These are phyloP conservation scores for Eucera pruinosa DNA, from an alignment of 2,888 invertebrate species.

Conservation along the genomic window DNA sequence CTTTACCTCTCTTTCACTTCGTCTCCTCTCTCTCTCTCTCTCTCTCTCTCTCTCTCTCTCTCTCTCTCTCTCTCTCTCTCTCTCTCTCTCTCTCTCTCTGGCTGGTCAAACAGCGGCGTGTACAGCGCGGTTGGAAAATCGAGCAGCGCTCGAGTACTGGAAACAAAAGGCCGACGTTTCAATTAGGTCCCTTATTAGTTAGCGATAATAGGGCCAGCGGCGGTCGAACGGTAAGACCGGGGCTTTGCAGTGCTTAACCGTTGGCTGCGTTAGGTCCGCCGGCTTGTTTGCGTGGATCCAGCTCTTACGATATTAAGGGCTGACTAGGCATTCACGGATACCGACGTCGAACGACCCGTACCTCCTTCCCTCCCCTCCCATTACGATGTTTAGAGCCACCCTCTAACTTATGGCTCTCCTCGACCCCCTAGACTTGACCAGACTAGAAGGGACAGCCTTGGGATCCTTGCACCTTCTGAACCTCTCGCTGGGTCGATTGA, in stretches of 20 bases:
- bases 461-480: conserved; percentile 59
- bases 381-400: conserved; percentile 61
- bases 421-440: conserved; percentile 23
- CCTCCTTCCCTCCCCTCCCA: conserved; percentile 4
- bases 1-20: no score
- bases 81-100: conserved; percentile 7
- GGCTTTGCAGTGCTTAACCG: conserved; percentile 82
- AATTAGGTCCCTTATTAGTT: conserved; percentile 84
- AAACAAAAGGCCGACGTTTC: conserved; percentile 81
- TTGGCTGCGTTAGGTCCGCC: conserved; percentile 76
- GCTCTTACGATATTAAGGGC: conserved; percentile 84
- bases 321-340: conserved; percentile 81
- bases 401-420: conserved; percentile 37
- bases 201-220: conserved; percentile 81
- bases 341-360: conserved; percentile 49
- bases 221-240: conserved; percentile 65
- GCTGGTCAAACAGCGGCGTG: conserved; percentile 61
- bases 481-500: conserved; percentile 78
- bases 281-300: conserved; percentile 82
- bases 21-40: conserved; percentile 8
- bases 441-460: conserved; percentile 27
- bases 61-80: neutral
- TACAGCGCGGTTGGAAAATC: conserved; percentile 60
- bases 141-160: conserved; percentile 67
- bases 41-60: neutral